phyloP scores from a whole-genome alignment of 2,797 vertebrate genomes.

The Acrossocheilus fasciatus region DNA sequence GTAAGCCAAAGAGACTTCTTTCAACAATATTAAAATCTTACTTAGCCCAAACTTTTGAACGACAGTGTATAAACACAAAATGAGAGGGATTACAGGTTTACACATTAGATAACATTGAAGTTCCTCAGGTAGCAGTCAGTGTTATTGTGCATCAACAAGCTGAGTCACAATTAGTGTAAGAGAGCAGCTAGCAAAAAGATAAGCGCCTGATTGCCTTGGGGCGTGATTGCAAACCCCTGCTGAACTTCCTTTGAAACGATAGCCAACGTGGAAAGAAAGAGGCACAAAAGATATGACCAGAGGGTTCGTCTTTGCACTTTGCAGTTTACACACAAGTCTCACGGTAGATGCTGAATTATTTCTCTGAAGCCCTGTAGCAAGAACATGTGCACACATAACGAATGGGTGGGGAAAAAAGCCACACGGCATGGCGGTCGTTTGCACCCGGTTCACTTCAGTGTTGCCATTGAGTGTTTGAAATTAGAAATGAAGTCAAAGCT shows the following conservation, averaged over 20 bases:
- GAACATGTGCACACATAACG: background rate
- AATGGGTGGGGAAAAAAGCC: slow-evolving; percentile 11
- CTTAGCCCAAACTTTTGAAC: background rate
- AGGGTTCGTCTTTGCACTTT: slow-evolving; percentile 22
- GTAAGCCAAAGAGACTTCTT: background rate
- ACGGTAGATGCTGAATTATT: slow-evolving; percentile 2
- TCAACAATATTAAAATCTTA: background rate
- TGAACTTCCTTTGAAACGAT: slow-evolving; percentile 49
- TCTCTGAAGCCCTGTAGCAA: slow-evolving; percentile 33
- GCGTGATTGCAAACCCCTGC: slow-evolving; percentile 41
- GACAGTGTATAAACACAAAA: background rate
- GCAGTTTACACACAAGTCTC: slow-evolving; percentile 13
- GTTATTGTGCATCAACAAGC: slow-evolving; percentile 19
- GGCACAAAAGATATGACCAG: slow-evolving; percentile 41
- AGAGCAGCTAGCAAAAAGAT: slow-evolving; percentile 30
- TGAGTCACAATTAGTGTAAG: slow-evolving; percentile 49
- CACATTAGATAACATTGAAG: background rate
- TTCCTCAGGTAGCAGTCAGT: slow-evolving; percentile 12
- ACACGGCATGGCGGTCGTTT: slow-evolving; percentile 5
- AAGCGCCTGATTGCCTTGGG: slow-evolving; percentile 50
- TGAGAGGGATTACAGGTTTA: background rate
- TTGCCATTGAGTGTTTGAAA: slow-evolving; percentile 57
- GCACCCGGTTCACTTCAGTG: background rate
- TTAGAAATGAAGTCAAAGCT: slow-evolving; percentile 58
- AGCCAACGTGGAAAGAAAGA: slow-evolving; percentile 28